These are phyloP conservation scores for Sarcophilus harrisii DNA, from an alignment of 2,797 vertebrate species.

Conservation along the genomic window DNA sequence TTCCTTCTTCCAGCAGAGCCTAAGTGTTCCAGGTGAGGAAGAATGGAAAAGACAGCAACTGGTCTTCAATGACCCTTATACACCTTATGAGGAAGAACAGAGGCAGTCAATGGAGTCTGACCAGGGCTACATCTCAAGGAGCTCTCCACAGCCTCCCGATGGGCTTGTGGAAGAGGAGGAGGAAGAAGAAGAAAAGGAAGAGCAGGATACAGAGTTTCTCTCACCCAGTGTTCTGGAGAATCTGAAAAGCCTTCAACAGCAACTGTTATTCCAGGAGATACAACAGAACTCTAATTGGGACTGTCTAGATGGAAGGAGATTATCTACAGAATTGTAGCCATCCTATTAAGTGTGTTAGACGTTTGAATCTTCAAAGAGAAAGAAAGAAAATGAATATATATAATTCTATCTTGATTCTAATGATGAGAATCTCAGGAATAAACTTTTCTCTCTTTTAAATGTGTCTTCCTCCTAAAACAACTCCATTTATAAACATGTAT, in stretches of 20 bases:
- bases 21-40: conserved; percentile 61
- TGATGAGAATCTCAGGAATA: neutral
- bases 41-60: conserved; percentile 24
- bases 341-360: neutral
- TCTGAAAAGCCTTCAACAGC: conserved; percentile 88
- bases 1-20: conserved; percentile 80
- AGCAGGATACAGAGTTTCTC: conserved; percentile 67
- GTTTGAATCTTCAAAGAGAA: neutral
- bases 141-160: conserved; percentile 84
- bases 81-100: conserved; percentile 76
- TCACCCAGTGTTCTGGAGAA: conserved; percentile 84
- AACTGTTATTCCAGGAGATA: conserved; percentile 83
- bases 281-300: conserved; percentile 74
- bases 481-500: neutral
- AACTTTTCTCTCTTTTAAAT: neutral
- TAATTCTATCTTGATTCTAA: neutral
- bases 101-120: conserved; percentile 91
- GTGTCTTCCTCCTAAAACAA: neutral
- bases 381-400: neutral
- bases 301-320: conserved; percentile 10
- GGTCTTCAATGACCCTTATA: conserved; percentile 66
- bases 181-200: conserved; percentile 65
- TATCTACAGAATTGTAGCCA: neutral
- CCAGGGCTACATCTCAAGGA: conserved; percentile 93
- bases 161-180: conserved; percentile 66